Conservation (phyloP, 2,888 invertebrate genomes). For the Monoplex corrugatus region DNA sequence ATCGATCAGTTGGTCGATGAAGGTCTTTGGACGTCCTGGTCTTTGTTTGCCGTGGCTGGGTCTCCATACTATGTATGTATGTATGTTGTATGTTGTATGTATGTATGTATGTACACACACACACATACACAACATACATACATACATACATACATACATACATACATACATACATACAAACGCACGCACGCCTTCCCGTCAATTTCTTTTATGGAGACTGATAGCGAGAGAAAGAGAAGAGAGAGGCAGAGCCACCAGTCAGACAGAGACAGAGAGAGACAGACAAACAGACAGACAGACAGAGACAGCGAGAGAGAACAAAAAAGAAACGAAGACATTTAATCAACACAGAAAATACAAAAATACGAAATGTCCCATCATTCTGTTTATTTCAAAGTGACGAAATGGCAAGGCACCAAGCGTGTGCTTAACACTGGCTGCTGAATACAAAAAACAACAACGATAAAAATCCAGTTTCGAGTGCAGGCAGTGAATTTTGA, state of each 20-base stretch:
- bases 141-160: not conserved
- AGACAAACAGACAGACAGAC: not conserved
- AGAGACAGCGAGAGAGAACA: too few relatives aligned
- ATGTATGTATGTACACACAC: too few relatives aligned
- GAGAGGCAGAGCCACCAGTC: not conserved
- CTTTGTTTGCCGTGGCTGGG: not conserved
- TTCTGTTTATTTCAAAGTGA: not conserved
- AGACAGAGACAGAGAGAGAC: not conserved
- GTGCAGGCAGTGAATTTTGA: too few relatives aligned
- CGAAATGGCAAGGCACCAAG: conserved; percentile 16
- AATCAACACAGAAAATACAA: too few relatives aligned
- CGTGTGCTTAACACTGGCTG: not conserved
- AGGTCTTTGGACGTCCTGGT: too few relatives aligned
- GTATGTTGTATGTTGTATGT: not conserved
- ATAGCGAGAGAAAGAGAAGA: not conserved
- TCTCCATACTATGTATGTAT: not conserved
- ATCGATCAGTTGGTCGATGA: too few relatives aligned
- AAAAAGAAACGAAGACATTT: too few relatives aligned
- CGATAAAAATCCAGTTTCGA: too few relatives aligned
- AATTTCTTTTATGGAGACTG: not conserved
- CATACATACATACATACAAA: not conserved
- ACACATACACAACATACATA: too few relatives aligned
- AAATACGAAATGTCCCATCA: too few relatives aligned
- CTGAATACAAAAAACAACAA: too few relatives aligned
- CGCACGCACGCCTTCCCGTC: too few relatives aligned